Base-by-base conservation (phyloP, 2,888 invertebrate genomes). In the Dryococelus australis region DNA sequence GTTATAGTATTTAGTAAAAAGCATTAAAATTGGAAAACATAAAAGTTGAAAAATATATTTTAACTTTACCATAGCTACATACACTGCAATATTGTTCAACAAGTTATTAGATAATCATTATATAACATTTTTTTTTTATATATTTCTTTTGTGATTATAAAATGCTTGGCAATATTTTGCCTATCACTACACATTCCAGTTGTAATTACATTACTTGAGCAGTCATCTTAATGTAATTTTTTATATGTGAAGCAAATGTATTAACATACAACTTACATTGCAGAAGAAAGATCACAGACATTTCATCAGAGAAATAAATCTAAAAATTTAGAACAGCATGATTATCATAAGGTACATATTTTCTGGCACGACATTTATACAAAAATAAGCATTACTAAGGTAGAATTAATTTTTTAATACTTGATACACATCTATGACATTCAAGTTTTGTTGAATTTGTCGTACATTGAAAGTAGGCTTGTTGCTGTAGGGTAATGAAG, bases 321-420 rank as follows among this genome's bases (percentile, higher is more conserved):
- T 65, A 20, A 43, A 43, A 43, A 43, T 84, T 84, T 84, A 43
- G 27, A 51, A 85, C 35, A 85, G 24, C 24, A 53, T 6, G 24
- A 81, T 27, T 28, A 84, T 43, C 27, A 26, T 43, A 85, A 2
- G 16, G 12, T 51, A 85, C 85, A 85, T 16, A 2, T 85, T 43
- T 43, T 51, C 26, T 10, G 47, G 28, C 28, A 85, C 85, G 9
- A 85, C 85, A 28, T 85, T 16, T 85, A 28, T 27, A 85, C 13
- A 85, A 85, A 85, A 85, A 85, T 85, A 85, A 53, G n/a, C 85
- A 43, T 53, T 26, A 12, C 27, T 85, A 13, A 35, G 43, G 47
- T 43, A 51, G n/a, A 26, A 28, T 84, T 43, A 26, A 43, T 27
- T 43, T 85, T 51, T 85, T 8, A 24, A 84, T 84, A 43, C 51